Evolutionary conservation across 2,113 vertebrate species (phyloP).

Genomic region (Parotia lawesii): DNA sequence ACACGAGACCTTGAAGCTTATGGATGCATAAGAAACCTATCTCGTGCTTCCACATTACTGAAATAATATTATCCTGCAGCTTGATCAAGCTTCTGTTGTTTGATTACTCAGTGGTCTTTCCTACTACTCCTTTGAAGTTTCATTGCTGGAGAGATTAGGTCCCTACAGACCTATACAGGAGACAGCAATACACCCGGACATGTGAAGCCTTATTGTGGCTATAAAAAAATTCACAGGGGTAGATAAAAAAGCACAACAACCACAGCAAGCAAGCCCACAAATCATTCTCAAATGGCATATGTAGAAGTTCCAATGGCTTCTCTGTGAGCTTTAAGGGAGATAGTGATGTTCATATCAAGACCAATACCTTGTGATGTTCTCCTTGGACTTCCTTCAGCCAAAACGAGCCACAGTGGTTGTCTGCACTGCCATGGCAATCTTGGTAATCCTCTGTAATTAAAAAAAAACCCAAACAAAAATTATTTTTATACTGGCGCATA

Average conservation of each 20-base stretch:
- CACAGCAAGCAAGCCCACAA: not conserved
- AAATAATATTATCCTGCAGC: not conserved
- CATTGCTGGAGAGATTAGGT: not conserved
- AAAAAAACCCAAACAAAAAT: not conserved
- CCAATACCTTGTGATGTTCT: conserved; percentile 76
- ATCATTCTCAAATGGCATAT: not conserved
- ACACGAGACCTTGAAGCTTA: not conserved
- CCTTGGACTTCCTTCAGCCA: conserved; percentile 66
- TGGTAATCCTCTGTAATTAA: conserved; percentile 70
- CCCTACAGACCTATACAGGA: not conserved
- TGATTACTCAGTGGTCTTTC: not conserved
- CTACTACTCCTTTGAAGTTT: not conserved
- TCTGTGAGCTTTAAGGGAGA: not conserved
- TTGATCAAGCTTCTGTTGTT: not conserved
- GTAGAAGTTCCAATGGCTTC: not conserved
- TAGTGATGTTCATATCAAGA: conserved; percentile 27
- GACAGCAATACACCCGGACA: not conserved
- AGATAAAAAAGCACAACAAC: not conserved
- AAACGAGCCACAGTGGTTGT: not conserved
- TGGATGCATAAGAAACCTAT: not conserved
- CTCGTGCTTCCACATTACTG: not conserved
- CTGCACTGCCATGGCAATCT: conserved; percentile 13
- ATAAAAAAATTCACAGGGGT: not conserved
- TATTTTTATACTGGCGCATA: not conserved
- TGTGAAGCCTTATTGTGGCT: not conserved